Evolutionary conservation across 2,888 invertebrate species (phyloP).

Genomic region (Cheilosia soror): DNA sequence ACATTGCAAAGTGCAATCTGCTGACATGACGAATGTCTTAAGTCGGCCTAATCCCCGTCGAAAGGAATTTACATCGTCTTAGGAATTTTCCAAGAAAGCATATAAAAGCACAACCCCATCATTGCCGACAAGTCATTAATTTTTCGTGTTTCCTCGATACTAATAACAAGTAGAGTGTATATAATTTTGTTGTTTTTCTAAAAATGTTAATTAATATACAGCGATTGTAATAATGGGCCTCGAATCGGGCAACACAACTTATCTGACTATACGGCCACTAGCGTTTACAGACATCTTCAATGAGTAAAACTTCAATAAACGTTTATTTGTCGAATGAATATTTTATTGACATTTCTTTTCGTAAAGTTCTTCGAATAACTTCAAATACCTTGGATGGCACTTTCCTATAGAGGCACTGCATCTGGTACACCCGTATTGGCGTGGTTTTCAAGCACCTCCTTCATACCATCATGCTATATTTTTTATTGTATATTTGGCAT

Average conservation of each 20-base stretch:
- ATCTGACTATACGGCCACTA: slow-evolving; percentile 37
- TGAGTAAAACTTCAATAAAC: slow-evolving; percentile 31
- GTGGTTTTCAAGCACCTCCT: slow-evolving; percentile 87
- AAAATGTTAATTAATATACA: slow-evolving; percentile 10
- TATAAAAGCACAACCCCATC: slow-evolving; percentile 41
- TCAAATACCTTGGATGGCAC: slow-evolving; percentile 87
- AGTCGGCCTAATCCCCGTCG: slow-evolving; percentile 44
- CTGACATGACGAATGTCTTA: slow-evolving; percentile 53
- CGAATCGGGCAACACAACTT: slow-evolving; percentile 22
- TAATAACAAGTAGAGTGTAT: background rate
- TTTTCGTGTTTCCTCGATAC: background rate
- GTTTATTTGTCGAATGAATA: background rate
- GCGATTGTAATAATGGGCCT: slow-evolving; percentile 36
- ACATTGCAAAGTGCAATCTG: slow-evolving; percentile 23
- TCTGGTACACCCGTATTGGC: slow-evolving; percentile 89
- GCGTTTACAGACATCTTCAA: slow-evolving; percentile 51
- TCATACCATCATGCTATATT: slow-evolving; percentile 88
- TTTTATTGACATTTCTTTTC: background rate
- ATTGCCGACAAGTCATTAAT: slow-evolving; percentile 13
- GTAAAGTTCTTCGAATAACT: slow-evolving; percentile 31
- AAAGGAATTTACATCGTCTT: slow-evolving; percentile 64
- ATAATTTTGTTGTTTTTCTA: background rate
- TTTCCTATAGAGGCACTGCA: slow-evolving; percentile 87
- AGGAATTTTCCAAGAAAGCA: slow-evolving; percentile 13
- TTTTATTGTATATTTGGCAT: slow-evolving; percentile 87